Evolutionary conservation across 1,140 invertebrate species (phyloP).

Genomic region (Euura saliciscinereae): DNA sequence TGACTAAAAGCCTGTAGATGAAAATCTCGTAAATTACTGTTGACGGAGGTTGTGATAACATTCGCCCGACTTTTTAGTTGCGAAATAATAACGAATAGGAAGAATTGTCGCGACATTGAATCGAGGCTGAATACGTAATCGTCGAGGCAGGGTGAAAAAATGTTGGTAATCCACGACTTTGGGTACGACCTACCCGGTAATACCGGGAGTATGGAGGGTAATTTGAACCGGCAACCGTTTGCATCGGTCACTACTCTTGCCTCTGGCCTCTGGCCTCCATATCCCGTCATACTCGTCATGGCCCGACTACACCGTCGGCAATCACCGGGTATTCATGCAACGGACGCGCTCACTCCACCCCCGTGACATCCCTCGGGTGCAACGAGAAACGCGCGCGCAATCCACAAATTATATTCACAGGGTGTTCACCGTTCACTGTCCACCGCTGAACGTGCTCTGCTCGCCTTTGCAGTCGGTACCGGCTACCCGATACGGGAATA

Average conservation of each 20-base stretch:
- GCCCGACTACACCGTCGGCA: neutral
- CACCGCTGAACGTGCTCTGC: neutral
- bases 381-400: neutral
- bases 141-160: neutral
- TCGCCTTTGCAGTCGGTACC: too few relatives aligned
- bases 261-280: neutral
- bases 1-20: constrained; percentile 2
- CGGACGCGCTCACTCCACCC: neutral
- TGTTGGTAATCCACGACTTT: neutral
- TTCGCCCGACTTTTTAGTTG: neutral
- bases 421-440: neutral
- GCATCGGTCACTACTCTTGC: neutral
- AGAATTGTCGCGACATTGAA: neutral
- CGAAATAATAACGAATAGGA: neutral
- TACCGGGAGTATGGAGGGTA: neutral
- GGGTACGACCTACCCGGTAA: neutral
- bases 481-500: too few relatives aligned
- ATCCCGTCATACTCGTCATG: neutral
- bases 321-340: constrained; percentile 1
- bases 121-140: neutral
- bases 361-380: neutral
- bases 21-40: neutral
- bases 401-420: neutral
- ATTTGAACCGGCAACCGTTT: constrained; percentile 7
- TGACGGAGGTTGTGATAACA: too few relatives aligned